Evolutionary conservation across 2,797 vertebrate genomes (phyloP).

Genomic region (Lagorchestes hirsutus): DNA sequence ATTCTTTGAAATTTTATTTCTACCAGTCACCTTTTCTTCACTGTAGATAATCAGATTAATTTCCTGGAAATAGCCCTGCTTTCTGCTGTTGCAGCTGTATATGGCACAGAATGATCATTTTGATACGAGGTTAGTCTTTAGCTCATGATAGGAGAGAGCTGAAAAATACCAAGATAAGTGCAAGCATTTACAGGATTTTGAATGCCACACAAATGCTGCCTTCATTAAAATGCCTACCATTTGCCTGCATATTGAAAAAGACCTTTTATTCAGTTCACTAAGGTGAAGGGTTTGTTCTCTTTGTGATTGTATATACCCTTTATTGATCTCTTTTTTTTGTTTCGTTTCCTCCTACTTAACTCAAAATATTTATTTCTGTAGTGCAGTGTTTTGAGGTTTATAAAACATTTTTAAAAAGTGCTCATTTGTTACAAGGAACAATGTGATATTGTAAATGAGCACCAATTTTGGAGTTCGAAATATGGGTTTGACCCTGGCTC

Average conservation of each 20-base stretch:
- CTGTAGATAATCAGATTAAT: slow-evolving; percentile 9
- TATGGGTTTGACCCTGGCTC: background rate
- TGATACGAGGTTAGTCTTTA: background rate
- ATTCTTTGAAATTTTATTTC: slow-evolving; percentile 15
- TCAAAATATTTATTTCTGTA: background rate
- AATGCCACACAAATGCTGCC: background rate
- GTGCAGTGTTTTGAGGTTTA: background rate
- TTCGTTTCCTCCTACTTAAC: background rate
- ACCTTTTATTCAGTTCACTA: background rate
- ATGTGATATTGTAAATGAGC: background rate
- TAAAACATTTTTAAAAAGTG: background rate
- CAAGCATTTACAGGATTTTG: background rate
- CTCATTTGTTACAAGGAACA: background rate
- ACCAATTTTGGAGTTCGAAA: background rate
- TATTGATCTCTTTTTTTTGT: background rate
- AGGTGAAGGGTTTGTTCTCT: background rate
- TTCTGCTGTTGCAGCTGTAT: background rate
- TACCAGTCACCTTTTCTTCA: background rate
- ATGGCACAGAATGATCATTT: slow-evolving; percentile 7
- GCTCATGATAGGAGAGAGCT: background rate
- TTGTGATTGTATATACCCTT: background rate
- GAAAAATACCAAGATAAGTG: background rate
- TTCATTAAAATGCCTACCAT: background rate
- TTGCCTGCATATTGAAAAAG: background rate
- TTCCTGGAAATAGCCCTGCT: background rate